Conservation (phyloP, 2,888 invertebrate genomes). For the Alloscopus bannaensis region DNA sequence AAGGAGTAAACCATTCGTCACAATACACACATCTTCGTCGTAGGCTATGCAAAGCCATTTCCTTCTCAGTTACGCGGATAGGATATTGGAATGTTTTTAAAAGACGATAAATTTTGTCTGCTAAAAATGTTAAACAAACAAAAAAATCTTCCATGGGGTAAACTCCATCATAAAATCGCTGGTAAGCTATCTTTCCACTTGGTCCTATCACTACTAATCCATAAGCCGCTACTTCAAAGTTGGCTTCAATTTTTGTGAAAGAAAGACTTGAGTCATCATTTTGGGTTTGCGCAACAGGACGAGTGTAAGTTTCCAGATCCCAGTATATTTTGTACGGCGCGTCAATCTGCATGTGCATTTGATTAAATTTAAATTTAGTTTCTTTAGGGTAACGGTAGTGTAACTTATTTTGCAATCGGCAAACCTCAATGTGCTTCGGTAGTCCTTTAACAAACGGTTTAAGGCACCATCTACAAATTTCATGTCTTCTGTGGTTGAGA, state of each 20-base stretch:
- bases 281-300: neutral
- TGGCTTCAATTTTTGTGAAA: slow-evolving; percentile 8
- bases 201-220: neutral
- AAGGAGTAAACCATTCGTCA: neutral
- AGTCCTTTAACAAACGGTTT: neutral
- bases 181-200: neutral
- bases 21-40: slow-evolving; percentile 1
- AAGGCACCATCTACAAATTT: slow-evolving; percentile 20
- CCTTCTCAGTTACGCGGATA: neutral
- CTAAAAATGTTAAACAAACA: neutral
- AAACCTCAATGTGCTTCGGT: neutral
- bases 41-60: neutral
- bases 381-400: neutral
- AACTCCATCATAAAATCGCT: neutral
- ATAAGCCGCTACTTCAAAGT: neutral
- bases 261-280: neutral
- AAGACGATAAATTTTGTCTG: neutral
- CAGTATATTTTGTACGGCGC: slow-evolving; percentile 1
- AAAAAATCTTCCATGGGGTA: slow-evolving; percentile 22
- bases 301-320: slow-evolving; percentile 5
- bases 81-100: neutral
- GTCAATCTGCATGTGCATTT: slow-evolving; percentile 8
- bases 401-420: neutral
- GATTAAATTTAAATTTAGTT: neutral
- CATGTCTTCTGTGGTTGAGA: neutral